Conservation (phyloP, 2,113 vertebrate genomes). For the Nibea coibor region DNA sequence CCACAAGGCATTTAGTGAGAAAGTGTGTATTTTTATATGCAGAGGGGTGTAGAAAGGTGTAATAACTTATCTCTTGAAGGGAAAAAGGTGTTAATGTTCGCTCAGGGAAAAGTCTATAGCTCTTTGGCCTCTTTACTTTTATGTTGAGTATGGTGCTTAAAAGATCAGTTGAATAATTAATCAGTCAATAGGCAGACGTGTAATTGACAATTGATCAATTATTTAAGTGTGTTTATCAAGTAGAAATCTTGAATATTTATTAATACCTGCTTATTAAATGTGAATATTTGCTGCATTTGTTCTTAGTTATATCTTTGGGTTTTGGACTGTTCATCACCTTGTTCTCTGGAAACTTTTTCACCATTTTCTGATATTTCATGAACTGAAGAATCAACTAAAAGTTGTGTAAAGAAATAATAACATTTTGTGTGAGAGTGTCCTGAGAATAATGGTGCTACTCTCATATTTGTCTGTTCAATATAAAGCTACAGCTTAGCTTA, state of each 20-base stretch:
- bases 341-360: not conserved
- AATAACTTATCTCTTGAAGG: conserved; percentile 28
- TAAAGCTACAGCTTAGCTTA: not conserved
- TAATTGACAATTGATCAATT: not conserved
- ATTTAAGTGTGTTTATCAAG: not conserved
- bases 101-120: not conserved
- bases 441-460: not conserved
- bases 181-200: not conserved
- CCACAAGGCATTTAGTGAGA: conserved; percentile 31
- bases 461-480: not conserved
- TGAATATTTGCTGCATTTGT: too few relatives aligned
- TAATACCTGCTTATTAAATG: too few relatives aligned
- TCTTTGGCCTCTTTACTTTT: not conserved
- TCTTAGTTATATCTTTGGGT: not conserved
- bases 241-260: not conserved
- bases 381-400: not conserved
- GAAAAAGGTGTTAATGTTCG: conserved; percentile 10
- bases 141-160: not conserved
- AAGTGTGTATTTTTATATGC: conserved; percentile 46
- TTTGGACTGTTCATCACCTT: not conserved
- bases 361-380: not conserved
- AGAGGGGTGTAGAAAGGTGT: conserved; percentile 6
- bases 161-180: not conserved
- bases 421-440: not conserved
- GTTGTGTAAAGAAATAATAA: not conserved